These are phyloP conservation scores for Cosmopolites sordidus DNA, from an alignment of 2,888 invertebrate species.

Conservation along the genomic window DNA sequence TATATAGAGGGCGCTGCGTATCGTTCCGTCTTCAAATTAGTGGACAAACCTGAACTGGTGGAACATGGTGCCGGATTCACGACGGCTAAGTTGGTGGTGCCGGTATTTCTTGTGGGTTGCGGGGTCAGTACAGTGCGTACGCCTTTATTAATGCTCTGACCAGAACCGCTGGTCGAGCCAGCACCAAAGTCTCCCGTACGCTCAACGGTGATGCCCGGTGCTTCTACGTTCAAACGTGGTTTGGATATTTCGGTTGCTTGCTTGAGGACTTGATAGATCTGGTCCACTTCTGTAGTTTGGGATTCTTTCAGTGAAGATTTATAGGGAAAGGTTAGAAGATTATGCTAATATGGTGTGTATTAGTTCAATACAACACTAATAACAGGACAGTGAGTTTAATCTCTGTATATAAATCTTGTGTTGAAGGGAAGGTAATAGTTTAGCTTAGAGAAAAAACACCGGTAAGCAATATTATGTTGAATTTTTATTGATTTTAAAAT, in stretches of 20 bases:
- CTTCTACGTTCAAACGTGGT: slow-evolving; percentile 43
- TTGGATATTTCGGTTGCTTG: slow-evolving; percentile 83
- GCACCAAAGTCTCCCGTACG: slow-evolving; percentile 35
- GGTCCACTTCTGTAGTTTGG: slow-evolving; percentile 64
- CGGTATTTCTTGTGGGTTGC: slow-evolving; percentile 47
- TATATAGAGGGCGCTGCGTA: no score
- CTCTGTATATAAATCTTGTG: no score
- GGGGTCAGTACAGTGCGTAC: slow-evolving; percentile 39
- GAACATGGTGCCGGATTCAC: slow-evolving; percentile 60
- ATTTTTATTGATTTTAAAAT: no score
- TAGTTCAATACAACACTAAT: no score
- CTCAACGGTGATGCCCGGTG: slow-evolving; percentile 48
- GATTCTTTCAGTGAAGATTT: slow-evolving; percentile 11
- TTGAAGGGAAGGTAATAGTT: no score
- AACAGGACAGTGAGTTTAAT: no score
- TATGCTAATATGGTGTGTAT: no score
- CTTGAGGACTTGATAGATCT: slow-evolving; percentile 92
- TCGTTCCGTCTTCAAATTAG: background rate
- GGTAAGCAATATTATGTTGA: no score
- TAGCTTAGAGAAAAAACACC: no score
- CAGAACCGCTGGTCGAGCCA: slow-evolving; percentile 51
- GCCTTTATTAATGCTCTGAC: slow-evolving; percentile 51
- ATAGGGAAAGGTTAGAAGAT: no score
- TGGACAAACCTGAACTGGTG: slow-evolving; percentile 65
- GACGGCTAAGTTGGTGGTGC: slow-evolving; percentile 55